A percentile compares a stretch with the other conserved stretches of the same genome.
phyloP scores from a whole-genome alignment of 2,888 invertebrate genomes.

The Catocala sponsa region DNA sequence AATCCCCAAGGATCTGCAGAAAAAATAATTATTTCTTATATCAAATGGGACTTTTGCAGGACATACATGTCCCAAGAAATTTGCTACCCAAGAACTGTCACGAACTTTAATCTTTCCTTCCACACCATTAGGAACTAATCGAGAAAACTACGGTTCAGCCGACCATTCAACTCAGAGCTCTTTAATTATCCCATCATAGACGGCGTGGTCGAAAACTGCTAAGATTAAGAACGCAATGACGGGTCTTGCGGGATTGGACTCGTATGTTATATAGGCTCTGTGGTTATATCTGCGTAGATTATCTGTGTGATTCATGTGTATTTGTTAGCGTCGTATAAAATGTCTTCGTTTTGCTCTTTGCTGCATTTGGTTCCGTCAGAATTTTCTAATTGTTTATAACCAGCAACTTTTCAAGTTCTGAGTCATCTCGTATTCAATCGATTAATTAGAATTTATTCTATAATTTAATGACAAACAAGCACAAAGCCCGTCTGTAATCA shows the following conservation, averaged over 20 bases:
- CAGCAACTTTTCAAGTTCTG: too few species aligned
- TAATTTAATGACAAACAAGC: too few species aligned
- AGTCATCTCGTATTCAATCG: too few species aligned
- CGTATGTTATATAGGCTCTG: constrained; percentile 49
- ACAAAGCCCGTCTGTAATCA: too few species aligned
- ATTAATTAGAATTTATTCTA: too few species aligned
- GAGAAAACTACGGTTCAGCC: constrained; percentile 63
- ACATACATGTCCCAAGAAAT: constrained; percentile 44
- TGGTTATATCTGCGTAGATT: constrained; percentile 53
- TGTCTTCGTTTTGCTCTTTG: not conserved
- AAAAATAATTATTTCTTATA: constrained; percentile 9
- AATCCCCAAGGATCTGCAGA: not conserved
- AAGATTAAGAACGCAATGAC: constrained; percentile 41
- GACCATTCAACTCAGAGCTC: constrained; percentile 58
- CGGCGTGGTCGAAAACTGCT: constrained; percentile 30
- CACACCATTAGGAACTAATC: constrained; percentile 73
- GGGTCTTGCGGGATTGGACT: constrained; percentile 50
- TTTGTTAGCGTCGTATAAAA: constrained; percentile 21
- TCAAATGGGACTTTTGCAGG: constrained; percentile 17
- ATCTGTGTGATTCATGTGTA: constrained; percentile 54
- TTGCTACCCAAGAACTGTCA: constrained; percentile 51
- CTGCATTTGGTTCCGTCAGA: too few species aligned
- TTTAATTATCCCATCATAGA: constrained; percentile 55
- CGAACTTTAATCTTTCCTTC: constrained; percentile 71
- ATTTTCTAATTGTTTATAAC: too few species aligned